A percentile compares a stretch with the other conserved stretches of the same genome.
phyloP scores from a whole-genome alignment of 2,113 vertebrate species.

The Megaceryle maxima region DNA sequence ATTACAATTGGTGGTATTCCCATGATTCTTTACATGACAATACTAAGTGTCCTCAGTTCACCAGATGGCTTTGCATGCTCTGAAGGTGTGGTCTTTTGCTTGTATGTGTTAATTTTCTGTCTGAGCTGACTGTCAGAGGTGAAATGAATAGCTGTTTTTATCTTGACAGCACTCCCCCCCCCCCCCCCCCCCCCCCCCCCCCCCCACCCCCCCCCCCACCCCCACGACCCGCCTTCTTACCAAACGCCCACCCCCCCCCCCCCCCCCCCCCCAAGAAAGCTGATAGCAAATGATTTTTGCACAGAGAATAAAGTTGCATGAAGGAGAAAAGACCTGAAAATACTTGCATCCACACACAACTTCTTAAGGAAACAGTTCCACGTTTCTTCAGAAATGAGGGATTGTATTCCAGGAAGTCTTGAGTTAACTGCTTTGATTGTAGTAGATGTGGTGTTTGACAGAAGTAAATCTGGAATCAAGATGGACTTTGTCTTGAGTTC shows the following conservation, averaged over 20 bases:
- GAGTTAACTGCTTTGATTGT: not conserved
- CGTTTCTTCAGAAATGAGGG: not conserved
- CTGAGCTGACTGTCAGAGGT: not conserved
- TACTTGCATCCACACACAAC: not conserved
- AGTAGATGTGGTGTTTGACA: not conserved
- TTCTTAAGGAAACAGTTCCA: not conserved
- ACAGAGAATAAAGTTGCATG: not conserved
- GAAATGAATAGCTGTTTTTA: not conserved
- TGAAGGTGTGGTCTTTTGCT: not conserved
- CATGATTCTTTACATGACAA: not conserved
- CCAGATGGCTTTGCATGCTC: conserved; percentile 50
- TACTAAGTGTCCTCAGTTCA: conserved; percentile 61
- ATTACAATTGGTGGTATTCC: not conserved
- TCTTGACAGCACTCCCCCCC: not conserved
- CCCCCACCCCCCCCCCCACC: accelerated
- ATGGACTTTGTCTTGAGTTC: not conserved
- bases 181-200: accelerated
- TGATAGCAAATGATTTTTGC: not conserved
- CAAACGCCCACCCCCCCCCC: too few relatives aligned
- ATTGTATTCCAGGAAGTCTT: not conserved
- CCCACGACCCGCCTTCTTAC: too few relatives aligned
- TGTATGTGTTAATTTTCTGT: not conserved
- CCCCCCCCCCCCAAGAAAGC: not conserved
- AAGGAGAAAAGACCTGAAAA: not conserved
- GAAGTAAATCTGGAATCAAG: not conserved